Evolutionary conservation across 2,113 vertebrate genomes (phyloP).

Genomic region (Alligator mississippiensis): DNA sequence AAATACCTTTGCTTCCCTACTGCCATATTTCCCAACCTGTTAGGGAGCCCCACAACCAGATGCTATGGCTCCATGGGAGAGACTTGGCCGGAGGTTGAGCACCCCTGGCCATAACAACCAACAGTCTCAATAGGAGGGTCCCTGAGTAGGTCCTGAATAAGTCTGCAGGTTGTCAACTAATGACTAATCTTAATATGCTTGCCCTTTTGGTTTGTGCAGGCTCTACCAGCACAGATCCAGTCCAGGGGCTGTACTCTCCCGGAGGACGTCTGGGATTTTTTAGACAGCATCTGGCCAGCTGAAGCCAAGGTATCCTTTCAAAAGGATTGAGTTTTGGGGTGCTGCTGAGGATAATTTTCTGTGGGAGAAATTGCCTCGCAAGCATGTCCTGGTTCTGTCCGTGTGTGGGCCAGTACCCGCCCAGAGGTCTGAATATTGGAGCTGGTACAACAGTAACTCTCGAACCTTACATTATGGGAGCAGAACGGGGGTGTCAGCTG

Average conservation of each 20-base stretch:
- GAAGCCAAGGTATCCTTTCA: constrained; percentile 18
- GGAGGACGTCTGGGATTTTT: constrained; percentile 43
- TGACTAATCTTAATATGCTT: neutral
- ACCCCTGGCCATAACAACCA: neutral
- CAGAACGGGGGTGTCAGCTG: neutral
- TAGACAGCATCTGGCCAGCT: constrained; percentile 38
- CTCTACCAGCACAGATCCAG: constrained; percentile 33
- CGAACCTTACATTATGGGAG: neutral
- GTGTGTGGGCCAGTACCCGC: neutral
- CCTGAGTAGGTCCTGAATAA: neutral
- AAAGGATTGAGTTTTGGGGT: neutral
- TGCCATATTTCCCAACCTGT: neutral
- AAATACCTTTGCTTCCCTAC: too few species aligned
- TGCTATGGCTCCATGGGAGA: constrained; percentile 20
- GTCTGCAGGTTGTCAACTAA: constrained; percentile 12
- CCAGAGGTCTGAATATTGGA: neutral
- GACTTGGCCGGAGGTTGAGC: neutral
- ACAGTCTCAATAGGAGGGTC: neutral
- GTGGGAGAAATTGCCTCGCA: neutral
- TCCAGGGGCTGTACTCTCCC: constrained; percentile 53
- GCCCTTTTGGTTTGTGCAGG: constrained; percentile 19
- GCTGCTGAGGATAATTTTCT: neutral
- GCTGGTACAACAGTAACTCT: neutral
- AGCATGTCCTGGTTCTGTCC: neutral
- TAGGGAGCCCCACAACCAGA: constrained; percentile 13